Conservation (phyloP, 2,113 vertebrate genomes). For the Pollimyrus isidori region DNA sequence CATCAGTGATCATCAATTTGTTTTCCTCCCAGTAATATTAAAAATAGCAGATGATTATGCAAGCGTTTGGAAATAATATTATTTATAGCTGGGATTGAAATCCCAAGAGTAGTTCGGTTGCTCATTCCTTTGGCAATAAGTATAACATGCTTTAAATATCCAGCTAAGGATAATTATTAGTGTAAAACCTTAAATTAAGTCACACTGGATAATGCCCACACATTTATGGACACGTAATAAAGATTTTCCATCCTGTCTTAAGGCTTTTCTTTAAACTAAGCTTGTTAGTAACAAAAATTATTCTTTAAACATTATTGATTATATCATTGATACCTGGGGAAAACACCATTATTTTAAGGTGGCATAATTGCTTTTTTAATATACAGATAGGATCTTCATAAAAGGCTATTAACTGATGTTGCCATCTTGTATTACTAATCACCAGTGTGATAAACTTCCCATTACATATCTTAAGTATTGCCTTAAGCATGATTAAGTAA, state of each 20-base stretch:
- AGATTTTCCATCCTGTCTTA: neutral
- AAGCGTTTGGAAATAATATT: neutral
- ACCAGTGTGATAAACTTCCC: constrained; percentile 54
- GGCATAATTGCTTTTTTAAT: neutral
- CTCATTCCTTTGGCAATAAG: neutral
- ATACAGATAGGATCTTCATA: constrained; percentile 49
- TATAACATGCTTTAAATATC: neutral
- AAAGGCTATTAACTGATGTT: constrained; percentile 51
- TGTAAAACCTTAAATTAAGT: neutral
- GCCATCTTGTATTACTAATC: constrained; percentile 61
- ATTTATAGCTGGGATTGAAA: neutral
- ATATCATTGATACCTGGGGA: neutral
- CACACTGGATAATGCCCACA: neutral
- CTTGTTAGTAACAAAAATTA: neutral
- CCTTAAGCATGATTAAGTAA: constrained; percentile 42
- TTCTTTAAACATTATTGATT: neutral
- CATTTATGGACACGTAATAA: neutral
- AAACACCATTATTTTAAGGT: neutral
- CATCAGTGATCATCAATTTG: neutral
- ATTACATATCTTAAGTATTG: constrained; percentile 49
- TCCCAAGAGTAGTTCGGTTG: neutral
- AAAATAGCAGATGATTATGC: no score
- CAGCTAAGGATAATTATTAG: neutral
- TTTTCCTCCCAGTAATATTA: neutral
- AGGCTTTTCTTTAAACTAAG: neutral